Percentiles rank a stretch among this genome's conserved stretches.
Evolutionary conservation across 2,888 invertebrate genomes (phyloP).

Genomic region (Frankliniella intonsa): DNA sequence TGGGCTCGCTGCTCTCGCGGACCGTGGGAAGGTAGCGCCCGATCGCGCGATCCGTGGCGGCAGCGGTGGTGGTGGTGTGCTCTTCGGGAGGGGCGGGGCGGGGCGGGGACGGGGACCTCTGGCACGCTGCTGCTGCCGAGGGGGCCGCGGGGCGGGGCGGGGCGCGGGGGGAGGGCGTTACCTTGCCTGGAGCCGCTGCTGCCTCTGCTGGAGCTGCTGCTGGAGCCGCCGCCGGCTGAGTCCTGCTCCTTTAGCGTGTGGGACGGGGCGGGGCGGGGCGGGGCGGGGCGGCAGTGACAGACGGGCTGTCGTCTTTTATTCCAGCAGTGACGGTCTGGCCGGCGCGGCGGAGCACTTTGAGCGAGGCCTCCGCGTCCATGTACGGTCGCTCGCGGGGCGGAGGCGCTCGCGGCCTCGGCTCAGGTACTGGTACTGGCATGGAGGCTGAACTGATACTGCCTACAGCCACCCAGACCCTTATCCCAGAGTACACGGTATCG

Average conservation of each 20-base stretch:
- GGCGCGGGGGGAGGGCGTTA: background rate
- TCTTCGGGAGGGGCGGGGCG: background rate
- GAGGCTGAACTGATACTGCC: background rate
- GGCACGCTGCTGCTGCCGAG: background rate
- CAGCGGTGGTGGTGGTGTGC: background rate
- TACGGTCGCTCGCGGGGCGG: no score
- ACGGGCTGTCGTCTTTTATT: background rate
- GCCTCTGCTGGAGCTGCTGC: no score
- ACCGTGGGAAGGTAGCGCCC: constrained; percentile 25
- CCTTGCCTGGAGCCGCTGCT: background rate
- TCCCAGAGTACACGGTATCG: background rate
- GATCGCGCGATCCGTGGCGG: constrained; percentile 9
- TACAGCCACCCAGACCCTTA: background rate
- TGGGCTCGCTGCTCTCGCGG: background rate
- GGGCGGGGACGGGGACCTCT: background rate
- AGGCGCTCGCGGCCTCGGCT: no score
- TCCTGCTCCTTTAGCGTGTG: background rate
- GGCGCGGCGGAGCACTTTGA: background rate
- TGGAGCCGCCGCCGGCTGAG: background rate
- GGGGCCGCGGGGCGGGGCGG: background rate
- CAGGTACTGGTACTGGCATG: no score
- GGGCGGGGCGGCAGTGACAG: background rate
- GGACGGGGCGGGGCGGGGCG: background rate
- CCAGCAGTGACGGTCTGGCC: background rate
- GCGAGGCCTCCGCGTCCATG: no score